A percentile compares a stretch with the other conserved stretches of the same genome.
Evolutionary conservation across 53 echinoderm and acorn worm species (phyloP).

Genomic region (Holothuria leucospilota): DNA sequence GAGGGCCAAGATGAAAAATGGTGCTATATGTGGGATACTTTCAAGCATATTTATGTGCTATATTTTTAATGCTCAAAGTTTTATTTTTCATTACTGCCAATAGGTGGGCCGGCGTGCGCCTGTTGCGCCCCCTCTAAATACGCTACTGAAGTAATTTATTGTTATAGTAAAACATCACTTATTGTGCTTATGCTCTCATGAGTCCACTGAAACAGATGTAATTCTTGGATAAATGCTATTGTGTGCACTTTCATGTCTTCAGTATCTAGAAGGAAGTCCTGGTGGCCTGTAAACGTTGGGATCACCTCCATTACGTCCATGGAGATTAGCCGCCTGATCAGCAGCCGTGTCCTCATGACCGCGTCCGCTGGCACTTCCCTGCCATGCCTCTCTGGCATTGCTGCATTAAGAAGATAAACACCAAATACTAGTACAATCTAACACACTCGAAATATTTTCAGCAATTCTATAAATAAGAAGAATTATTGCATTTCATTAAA

Average conservation of each 20-base stretch:
- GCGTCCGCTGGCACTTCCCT: conserved; percentile 30
- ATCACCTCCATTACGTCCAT: conserved; percentile 36
- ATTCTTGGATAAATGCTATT: background rate
- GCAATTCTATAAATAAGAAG: background rate
- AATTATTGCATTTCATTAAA: background rate
- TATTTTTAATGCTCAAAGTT: background rate
- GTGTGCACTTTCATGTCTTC: conserved; percentile 19
- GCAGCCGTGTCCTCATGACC: conserved; percentile 34
- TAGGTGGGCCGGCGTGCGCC: background rate
- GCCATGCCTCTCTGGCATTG: conserved; percentile 39
- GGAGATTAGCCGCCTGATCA: conserved; percentile 41
- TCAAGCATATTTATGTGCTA: background rate
- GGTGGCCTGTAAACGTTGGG: conserved; percentile 21
- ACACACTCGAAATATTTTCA: too few species aligned
- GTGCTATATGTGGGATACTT: background rate
- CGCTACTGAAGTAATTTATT: conserved; percentile 17
- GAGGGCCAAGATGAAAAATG: conserved; percentile 7
- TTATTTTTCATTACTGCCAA: background rate
- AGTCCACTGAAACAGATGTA: background rate
- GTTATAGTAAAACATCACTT: background rate
- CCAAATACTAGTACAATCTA: background rate
- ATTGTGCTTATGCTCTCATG: conserved; percentile 13
- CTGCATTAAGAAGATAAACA: background rate
- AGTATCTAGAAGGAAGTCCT: conserved; percentile 27
- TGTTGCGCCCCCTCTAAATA: background rate